These are phyloP conservation scores for Leuciscus waleckii DNA, from an alignment of 2,797 vertebrate species.

Conservation along the genomic window DNA sequence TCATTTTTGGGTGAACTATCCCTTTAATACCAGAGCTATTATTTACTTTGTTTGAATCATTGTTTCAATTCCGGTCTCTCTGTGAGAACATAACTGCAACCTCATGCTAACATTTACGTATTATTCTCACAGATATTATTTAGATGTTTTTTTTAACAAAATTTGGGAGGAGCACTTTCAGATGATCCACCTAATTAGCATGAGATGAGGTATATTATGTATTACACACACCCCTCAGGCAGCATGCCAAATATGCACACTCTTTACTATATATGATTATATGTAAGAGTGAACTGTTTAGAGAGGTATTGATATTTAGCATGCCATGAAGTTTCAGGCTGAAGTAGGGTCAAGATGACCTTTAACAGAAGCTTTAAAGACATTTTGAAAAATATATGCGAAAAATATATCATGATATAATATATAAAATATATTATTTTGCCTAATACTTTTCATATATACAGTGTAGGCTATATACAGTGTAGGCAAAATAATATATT, in stretches of 20 bases:
- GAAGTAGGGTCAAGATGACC: not conserved
- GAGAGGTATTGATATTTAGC: too few relatives aligned
- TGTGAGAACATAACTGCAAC: not conserved
- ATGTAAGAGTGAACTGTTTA: too few relatives aligned
- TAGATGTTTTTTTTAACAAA: too few relatives aligned
- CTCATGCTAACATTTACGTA: too few relatives aligned
- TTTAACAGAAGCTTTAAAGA: not conserved
- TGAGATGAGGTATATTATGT: too few relatives aligned
- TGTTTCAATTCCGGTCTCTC: constrained; percentile 62
- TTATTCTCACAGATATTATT: not conserved
- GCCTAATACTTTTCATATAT: not conserved
- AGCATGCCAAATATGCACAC: too few relatives aligned
- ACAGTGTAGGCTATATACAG: not conserved
- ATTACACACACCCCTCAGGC: too few relatives aligned
- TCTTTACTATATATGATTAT: too few relatives aligned
- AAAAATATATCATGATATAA: not conserved
- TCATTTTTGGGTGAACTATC: too few relatives aligned
- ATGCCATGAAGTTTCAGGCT: too few relatives aligned
- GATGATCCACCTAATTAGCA: too few relatives aligned
- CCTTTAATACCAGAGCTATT: constrained; percentile 60
- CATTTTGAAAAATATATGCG: not conserved
- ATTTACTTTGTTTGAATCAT: constrained; percentile 69
- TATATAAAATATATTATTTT: not conserved
- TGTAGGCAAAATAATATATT: not conserved
- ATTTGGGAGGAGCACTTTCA: too few relatives aligned